Conservation (phyloP, 2,797 vertebrate species). For the Ispidina lecontei region DNA sequence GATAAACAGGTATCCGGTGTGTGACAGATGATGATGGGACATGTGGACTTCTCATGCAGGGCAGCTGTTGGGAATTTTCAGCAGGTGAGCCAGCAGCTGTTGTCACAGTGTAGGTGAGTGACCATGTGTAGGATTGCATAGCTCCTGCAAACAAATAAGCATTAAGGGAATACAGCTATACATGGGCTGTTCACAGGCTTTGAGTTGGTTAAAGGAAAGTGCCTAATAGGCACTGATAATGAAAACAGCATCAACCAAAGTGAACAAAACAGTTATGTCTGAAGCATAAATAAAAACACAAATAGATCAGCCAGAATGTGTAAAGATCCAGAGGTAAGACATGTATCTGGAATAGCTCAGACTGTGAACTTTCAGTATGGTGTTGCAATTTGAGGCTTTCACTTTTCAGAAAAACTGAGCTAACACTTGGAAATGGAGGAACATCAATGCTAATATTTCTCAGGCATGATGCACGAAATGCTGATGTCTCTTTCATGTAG, state of each 20-base stretch:
- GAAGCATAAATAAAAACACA: background rate
- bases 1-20: conserved; percentile 94
- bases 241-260: background rate
- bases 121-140: conserved; percentile 99
- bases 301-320: background rate
- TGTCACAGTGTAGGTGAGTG: conserved; percentile 98
- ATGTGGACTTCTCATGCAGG: conserved; percentile 92
- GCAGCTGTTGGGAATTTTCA: conserved; percentile 89
- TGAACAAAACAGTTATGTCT: background rate
- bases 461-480: background rate
- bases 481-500: background rate
- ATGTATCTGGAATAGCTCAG: background rate
- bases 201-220: background rate
- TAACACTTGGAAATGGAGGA: background rate
- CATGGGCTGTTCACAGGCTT: background rate
- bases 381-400: background rate
- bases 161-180: background rate
- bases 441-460: background rate
- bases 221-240: background rate
- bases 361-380: background rate
- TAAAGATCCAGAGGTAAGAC: background rate
- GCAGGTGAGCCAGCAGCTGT: conserved; percentile 91
- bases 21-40: conserved; percentile 86
- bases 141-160: conserved; percentile 84
- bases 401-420: background rate